phyloP scores from a whole-genome alignment of 1,140 invertebrate genomes.

The Campoletis sonorensis region DNA sequence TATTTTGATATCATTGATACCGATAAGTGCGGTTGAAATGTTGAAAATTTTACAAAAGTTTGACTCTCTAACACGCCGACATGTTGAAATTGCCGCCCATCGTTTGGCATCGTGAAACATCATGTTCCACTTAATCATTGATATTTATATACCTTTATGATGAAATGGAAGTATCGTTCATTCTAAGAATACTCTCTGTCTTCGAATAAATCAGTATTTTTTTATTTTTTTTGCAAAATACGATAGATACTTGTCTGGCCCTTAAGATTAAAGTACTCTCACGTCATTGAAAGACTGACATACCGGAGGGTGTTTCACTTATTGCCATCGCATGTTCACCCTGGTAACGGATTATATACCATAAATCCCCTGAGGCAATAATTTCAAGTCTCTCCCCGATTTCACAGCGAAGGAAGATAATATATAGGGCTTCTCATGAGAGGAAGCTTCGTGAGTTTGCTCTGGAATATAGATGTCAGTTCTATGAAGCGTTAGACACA shows the following conservation, averaged over 20 bases:
- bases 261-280: constrained; percentile 8
- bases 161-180: neutral
- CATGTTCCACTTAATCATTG: too few relatives aligned
- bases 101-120: too few relatives aligned
- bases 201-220: neutral
- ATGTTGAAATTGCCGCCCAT: too few relatives aligned
- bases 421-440: neutral
- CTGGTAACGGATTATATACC: constrained; percentile 18
- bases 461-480: constrained; percentile 7
- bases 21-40: too few relatives aligned
- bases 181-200: neutral
- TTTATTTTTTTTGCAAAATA: neutral
- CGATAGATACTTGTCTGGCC: neutral
- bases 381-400: constrained; percentile 21
- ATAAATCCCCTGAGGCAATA: constrained; percentile 26
- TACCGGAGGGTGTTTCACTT: constrained; percentile 23
- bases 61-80: too few relatives aligned
- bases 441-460: neutral
- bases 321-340: constrained; percentile 15
- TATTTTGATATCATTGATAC: too few relatives aligned
- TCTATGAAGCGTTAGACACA: constrained; percentile 10
- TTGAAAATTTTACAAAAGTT: too few relatives aligned
- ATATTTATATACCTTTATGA: neutral
- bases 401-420: neutral
- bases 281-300: constrained; percentile 18